Base-by-base conservation (phyloP, 2,113 vertebrate species). In the Girardinichthys multiradiatus region DNA sequence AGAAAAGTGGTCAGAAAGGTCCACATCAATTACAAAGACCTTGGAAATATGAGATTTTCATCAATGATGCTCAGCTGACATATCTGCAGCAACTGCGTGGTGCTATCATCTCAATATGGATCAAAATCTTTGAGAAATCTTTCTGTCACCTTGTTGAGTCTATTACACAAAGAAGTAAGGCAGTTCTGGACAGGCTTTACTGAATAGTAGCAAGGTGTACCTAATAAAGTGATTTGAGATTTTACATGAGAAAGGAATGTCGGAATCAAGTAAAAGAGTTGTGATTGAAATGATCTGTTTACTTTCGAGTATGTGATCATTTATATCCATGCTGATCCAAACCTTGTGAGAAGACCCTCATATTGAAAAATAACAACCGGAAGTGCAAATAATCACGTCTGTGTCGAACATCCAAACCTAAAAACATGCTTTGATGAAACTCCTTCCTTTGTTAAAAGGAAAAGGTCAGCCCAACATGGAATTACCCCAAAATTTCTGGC, bases 401-500 rank as follows among this genome's bases (percentile, higher is more conserved):
- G 2, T 37, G 4, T 54, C 64, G 28, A 17, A 59, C 15, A 33
- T 39, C 59, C 51, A 30, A 48, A 12, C 28, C 57, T 57, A n/a
- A 74, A 68, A 30, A 72, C 70, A 24, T 9, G 17, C 2, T 42
- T 29, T 51, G 24, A 72, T 15, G 57, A 80, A 76, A 75, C 35
- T 66, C 76, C 76, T 74, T 58, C 10, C 13, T 61, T 37, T 69
- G 24, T 65, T 65, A 13, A 59, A 57, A 61, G 48, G 51, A 27
- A 65, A 66, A 75, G 51, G 68, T 68, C 48, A 27, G 27, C 17
- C 51, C 57, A 0, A 54, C 6, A 57, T 77, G 90, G 86, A 90
- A 90, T 89, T 92, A 89, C 86, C 89, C 87, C 19, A 57, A n/a
- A 84, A 1, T 59, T 57, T 83, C 72, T 68, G 42, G 28, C 39